Base-by-base conservation (phyloP, 2,888 invertebrate species). In the Physocephala rufipes region DNA sequence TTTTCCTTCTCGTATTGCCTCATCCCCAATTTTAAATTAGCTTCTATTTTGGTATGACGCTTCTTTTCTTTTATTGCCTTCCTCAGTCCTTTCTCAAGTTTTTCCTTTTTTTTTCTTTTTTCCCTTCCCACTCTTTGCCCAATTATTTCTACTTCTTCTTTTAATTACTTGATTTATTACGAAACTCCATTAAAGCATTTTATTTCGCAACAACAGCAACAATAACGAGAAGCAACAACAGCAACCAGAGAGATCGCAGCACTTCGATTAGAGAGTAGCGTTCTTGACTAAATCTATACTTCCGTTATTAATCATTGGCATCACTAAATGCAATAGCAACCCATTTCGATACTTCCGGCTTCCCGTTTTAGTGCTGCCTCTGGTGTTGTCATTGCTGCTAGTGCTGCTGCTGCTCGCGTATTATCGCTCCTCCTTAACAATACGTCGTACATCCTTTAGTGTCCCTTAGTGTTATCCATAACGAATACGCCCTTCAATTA, bases 231-330 rank as follows among this genome's bases (percentile, higher is more conserved):
- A 36, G 36, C 36, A 36, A 36, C 36, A 36, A 36, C 36, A 36
- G 9, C 36, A n/a, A n/a, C n/a, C n/a, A n/a, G n/a, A n/a, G n/a
- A 36, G 36, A 36, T 36, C 36, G 9, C 36, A 36, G 9, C 36
- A 7, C 58, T 58, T 81, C 82, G 82, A 82, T 81, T 80, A 78
- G 77, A n/a, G n/a, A n/a, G n/a, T n/a, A n/a, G n/a, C n/a, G n/a
- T n/a, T 62, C 68, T 68, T 51, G 68, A 77, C 76, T 76, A 80
- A 83, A 84, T 83, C 83, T 83, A 84, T 84, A 83, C 82, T 81
- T 83, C 81, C 84, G 81, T 81, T 82, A 78, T 81, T 84, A 84
- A 83, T 83, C 84, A 83, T 83, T 83, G 83, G 82, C 83, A 83
- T 84, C 82, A 82, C 82, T 84, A 84, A 83, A 84, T 82, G 83